A percentile compares a stretch with the other conserved stretches of the same genome.
Conservation (phyloP, 2,797 vertebrate species). For the Melanotaenia pygmaea region DNA sequence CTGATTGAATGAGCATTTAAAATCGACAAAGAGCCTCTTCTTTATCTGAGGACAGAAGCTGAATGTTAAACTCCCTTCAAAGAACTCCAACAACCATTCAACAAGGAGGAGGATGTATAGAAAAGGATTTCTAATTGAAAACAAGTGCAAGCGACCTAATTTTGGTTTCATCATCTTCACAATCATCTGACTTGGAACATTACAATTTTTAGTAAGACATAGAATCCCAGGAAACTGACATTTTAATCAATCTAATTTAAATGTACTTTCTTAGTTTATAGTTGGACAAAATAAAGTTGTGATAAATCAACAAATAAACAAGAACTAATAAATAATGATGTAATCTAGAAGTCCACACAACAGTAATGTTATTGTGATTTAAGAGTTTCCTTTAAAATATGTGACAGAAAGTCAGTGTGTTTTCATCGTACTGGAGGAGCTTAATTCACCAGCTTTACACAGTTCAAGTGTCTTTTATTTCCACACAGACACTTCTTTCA, state of each 20-base stretch:
- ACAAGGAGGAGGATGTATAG: background rate
- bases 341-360: background rate
- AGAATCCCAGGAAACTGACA: background rate
- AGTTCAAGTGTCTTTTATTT: constrained; percentile 51
- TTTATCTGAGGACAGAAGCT: constrained; percentile 26
- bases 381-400: background rate
- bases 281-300: background rate
- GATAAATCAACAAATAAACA: background rate
- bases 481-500: constrained; percentile 16
- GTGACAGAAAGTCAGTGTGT: background rate
- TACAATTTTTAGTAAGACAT: background rate
- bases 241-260: background rate
- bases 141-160: constrained; percentile 42
- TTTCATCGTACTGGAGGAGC: background rate
- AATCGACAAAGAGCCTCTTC: constrained; percentile 36
- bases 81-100: constrained; percentile 9
- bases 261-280: background rate
- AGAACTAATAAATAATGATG: background rate
- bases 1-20: constrained; percentile 51
- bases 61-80: constrained; percentile 51
- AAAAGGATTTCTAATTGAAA: constrained; percentile 20
- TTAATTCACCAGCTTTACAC: constrained; percentile 26
- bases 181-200: constrained; percentile 22
- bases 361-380: background rate
- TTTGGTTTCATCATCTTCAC: constrained; percentile 51